A percentile compares a stretch with the other conserved stretches of the same genome.
These are phyloP conservation scores for Microctenopoma stevenorrisi DNA, from an alignment of 2,797 vertebrate species.

Conservation along the genomic window DNA sequence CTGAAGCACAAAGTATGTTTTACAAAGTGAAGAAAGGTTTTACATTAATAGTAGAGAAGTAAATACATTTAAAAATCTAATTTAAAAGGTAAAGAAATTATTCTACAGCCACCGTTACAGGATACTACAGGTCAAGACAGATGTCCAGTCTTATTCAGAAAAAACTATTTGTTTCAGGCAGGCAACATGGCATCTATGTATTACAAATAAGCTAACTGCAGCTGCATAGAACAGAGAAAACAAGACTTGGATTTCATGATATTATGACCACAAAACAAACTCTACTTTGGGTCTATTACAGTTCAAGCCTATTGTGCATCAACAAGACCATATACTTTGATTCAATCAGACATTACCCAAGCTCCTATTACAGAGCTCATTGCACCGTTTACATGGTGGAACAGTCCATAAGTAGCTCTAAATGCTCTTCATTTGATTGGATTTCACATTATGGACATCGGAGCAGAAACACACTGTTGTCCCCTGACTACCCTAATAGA, in stretches of 20 bases:
- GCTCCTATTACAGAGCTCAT: conserved; percentile 82
- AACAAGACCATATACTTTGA: conserved; percentile 79
- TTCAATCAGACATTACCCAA: conserved; percentile 83
- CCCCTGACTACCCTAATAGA: conserved; percentile 82
- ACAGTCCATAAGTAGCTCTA: conserved; percentile 84
- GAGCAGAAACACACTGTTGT: conserved; percentile 81
- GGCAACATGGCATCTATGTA: conserved; percentile 34
- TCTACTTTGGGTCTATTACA: conserved; percentile 80
- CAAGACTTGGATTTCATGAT: conserved; percentile 76
- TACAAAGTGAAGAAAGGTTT: no score
- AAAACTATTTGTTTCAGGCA: conserved; percentile 17
- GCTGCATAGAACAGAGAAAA: conserved; percentile 65
- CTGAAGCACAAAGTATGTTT: background rate
- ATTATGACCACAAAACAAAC: conserved; percentile 76
- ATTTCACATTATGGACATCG: conserved; percentile 87
- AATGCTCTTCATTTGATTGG: conserved; percentile 87
- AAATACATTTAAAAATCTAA: background rate
- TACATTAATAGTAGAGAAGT: background rate
- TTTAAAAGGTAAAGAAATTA: background rate
- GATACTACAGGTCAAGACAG: conserved; percentile 2
- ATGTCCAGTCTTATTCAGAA: conserved; percentile 14
- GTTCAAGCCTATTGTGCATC: conserved; percentile 76
- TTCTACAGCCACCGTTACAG: background rate
- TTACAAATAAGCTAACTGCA: conserved; percentile 68
- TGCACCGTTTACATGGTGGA: conserved; percentile 86